Evolutionary conservation across 2,113 vertebrate genomes (phyloP), one percentile per base, ranked within the genome.

Genomic region (Sphaerodactylus townsendi): DNA sequence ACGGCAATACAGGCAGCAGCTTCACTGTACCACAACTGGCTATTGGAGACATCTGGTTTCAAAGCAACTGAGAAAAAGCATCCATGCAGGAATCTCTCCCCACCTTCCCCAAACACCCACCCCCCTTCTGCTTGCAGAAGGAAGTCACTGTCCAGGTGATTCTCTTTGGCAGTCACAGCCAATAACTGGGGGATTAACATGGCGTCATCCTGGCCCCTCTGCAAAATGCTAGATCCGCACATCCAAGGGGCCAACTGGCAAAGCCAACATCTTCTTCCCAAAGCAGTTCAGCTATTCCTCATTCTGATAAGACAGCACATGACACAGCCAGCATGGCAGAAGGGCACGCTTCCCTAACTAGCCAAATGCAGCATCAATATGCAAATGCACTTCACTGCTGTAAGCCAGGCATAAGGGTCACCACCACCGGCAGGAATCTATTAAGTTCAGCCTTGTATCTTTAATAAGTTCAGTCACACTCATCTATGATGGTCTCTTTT

Each of bases 41-140:
- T 93, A 88, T 83, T 59, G 65, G 89, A 91, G 85, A 90, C 37
- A 83, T 93, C 86, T 1, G 93, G 89, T 92, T 94, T 92, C 84
- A 91, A 88, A 93, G 91, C 62, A 41, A 90, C 92, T 90, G 87
- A 94, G 86, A 86, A 83, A 85, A 81, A 81, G 48, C 66, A 72
- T 7, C 50, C 83, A 89, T 70, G 59, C 91, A 86, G 68, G 76
- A 64, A 10, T 83, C 48, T 30, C 35, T 39, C 33, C 39, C 56
- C 23, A 14, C 56, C 30, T 10, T 5, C n/a, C 11, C 21, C 33
- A 44, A 59, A 19, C 48, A 88, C 77, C 72, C 90, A 89, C 79
- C 77, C 74, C 84, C 25, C 59, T 62, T 81, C 73, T 86, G 37
- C 66, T 76, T 82, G 30, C 35, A 1, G 0, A 50, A 64, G 62